Conservation (phyloP, 2,888 invertebrate genomes). For the Stegana nigrithorax region DNA sequence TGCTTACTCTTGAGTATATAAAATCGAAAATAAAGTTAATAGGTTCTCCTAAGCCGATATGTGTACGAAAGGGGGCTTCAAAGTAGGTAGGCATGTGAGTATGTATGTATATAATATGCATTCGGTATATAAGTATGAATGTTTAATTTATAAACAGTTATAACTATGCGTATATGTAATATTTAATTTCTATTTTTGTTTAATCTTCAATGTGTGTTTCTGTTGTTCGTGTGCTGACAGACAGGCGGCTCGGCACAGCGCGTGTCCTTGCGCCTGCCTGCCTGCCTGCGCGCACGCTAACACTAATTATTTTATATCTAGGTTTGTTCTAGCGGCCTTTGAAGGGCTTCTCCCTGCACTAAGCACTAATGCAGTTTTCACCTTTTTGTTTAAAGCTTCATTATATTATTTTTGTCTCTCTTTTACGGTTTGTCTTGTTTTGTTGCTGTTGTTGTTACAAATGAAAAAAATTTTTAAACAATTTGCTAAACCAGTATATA, state of each 20-base stretch:
- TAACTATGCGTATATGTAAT: too few relatives aligned
- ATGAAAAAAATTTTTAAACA: slow-evolving; percentile 6
- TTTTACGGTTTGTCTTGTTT: slow-evolving; percentile 22
- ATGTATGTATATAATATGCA: neutral
- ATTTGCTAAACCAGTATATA: too few relatives aligned
- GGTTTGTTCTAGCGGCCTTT: slow-evolving; percentile 59
- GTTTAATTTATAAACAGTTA: neutral
- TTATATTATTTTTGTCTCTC: slow-evolving; percentile 34
- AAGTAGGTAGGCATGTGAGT: too few relatives aligned
- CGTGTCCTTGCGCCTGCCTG: too few relatives aligned
- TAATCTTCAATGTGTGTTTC: too few relatives aligned
- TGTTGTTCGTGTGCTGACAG: too few relatives aligned
- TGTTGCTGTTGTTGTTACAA: neutral
- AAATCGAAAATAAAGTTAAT: neutral
- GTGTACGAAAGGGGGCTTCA: neutral
- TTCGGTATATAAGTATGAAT: neutral
- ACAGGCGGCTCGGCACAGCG: too few relatives aligned
- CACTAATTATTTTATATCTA: slow-evolving; percentile 28
- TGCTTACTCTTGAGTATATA: neutral
- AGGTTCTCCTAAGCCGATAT: slow-evolving; percentile 4
- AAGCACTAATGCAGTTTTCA: slow-evolving; percentile 24
- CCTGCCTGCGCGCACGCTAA: too few relatives aligned
- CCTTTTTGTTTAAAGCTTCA: too few relatives aligned
- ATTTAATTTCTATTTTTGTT: too few relatives aligned
- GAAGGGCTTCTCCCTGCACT: slow-evolving; percentile 53